These are phyloP conservation scores for Brachionus sp. DNA, from an alignment of 1,140 invertebrate genomes.

Conservation along the genomic window DNA sequence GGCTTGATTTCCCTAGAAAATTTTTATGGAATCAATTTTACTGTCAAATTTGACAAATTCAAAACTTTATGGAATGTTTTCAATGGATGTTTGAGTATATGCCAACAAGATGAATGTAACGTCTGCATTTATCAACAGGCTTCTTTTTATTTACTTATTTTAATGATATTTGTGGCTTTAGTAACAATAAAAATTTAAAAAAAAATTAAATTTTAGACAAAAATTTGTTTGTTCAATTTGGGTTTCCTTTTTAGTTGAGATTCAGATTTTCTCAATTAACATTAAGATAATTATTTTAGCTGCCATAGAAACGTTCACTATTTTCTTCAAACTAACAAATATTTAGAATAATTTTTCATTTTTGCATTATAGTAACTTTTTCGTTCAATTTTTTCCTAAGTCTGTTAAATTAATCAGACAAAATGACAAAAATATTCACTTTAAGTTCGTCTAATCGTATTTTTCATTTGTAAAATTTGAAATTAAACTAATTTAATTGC, in stretches of 20 bases:
- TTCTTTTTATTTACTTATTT: neutral
- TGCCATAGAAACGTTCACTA: neutral
- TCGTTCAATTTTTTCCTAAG: neutral
- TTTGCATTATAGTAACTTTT: neutral
- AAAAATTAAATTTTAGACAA: neutral
- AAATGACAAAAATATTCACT: neutral
- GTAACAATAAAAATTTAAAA: neutral
- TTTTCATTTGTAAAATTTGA: neutral
- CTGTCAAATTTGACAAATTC: slow-evolving; percentile 20
- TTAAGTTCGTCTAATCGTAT: neutral
- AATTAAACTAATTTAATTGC: neutral
- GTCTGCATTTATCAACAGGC: neutral
- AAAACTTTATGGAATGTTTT: slow-evolving; percentile 22
- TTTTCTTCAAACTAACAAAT: neutral
- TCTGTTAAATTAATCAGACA: neutral
- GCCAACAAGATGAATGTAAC: slow-evolving; percentile 27
- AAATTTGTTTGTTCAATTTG: neutral
- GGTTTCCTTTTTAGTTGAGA: neutral
- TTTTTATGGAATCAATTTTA: slow-evolving; percentile 12
- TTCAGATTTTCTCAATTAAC: neutral
- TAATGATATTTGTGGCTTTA: neutral
- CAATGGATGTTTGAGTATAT: slow-evolving; percentile 23
- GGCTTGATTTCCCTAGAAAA: slow-evolving; percentile 13
- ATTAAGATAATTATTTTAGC: neutral
- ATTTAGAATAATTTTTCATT: neutral